Base-by-base conservation (phyloP, 2,888 invertebrate genomes). In the Andricus curvator region DNA sequence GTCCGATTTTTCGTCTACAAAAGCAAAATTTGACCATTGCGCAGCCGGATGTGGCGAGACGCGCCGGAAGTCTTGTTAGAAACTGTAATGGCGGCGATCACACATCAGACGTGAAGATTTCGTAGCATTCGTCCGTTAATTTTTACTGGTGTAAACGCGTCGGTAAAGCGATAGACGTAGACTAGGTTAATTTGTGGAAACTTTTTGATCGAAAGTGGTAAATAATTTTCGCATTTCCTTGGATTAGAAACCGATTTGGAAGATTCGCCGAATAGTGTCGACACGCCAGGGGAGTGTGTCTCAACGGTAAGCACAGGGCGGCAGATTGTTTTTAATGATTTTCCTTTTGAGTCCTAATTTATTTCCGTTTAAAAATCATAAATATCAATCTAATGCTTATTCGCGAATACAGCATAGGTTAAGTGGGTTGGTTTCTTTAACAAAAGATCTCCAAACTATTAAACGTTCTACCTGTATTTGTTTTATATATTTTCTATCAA, bases 211-310 rank as follows among this genome's bases (percentile, higher is more conserved):
- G 4, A 56, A 20, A 20, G 29, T 56, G 48, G 11, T 74, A 51
- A 74, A 48, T 74, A 20, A 29, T 48, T 33, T 11, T 20, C 20
- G 70, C 56, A 29, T 74, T 51, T 51, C 17, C 51, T 56, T 74
- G 25, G 33, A 9, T 56, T 22, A 4, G 13, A 56, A 74, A 33
- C n/a, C 48, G n/a, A 68, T 25, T 48, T 48, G 20, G 48, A 25
- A 25, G 22, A 11, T 51, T 56, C 25, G 20, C 20, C 17, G 48
- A 51, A 56, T 48, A 44, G 70, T 74, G 48, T 68, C 13, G 48
- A 74, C 70, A 74, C 70, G 56, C 74, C 74, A 74, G 56, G 37
- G 56, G 74, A 74, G 74, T 74, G 74, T 74, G 56, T 33, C 56
- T 51, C 33, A 25, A 74, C 56, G 29, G 74, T 74, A 74, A 74